A percentile compares a stretch with the other conserved stretches of the same genome.
Conservation (phyloP, 2,888 invertebrate species). For the Clistopyga incitator region DNA sequence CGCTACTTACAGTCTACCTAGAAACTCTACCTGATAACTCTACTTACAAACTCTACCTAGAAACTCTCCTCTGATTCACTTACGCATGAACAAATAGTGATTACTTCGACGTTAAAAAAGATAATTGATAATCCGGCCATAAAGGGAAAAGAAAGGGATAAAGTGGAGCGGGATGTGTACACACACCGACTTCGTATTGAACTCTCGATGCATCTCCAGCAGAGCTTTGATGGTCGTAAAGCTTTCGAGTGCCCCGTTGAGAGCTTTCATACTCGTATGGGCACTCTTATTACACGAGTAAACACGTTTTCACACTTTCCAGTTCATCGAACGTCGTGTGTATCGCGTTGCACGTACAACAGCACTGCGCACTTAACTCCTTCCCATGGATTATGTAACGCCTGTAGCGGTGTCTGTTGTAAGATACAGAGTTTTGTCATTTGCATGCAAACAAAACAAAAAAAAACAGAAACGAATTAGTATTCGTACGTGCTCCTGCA, state of each 20-base stretch:
- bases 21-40: no score
- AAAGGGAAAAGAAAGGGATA: background rate
- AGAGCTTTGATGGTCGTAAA: background rate
- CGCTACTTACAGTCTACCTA: no score
- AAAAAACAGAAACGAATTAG: constrained; percentile 15
- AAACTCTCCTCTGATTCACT: background rate
- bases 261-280: constrained; percentile 2
- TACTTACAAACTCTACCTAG: no score
- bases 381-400: constrained; percentile 24
- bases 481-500: background rate
- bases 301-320: constrained; percentile 39
- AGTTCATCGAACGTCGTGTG: constrained; percentile 12
- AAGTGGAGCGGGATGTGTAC: background rate
- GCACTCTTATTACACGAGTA: constrained; percentile 18
- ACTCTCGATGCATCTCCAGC: constrained; percentile 6
- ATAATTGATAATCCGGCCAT: background rate
- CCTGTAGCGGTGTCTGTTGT: background rate
- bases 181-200: background rate
- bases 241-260: background rate
- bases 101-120: constrained; percentile 11
- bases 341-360: background rate
- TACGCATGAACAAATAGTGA: constrained; percentile 25
- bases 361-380: background rate
- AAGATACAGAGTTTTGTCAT: constrained; percentile 6
- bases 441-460: constrained; percentile 18